A percentile compares a stretch with the other conserved stretches of the same genome.
Evolutionary conservation across 2,797 vertebrate genomes (phyloP).

Genomic region (Cryptoblepharus egeriae): DNA sequence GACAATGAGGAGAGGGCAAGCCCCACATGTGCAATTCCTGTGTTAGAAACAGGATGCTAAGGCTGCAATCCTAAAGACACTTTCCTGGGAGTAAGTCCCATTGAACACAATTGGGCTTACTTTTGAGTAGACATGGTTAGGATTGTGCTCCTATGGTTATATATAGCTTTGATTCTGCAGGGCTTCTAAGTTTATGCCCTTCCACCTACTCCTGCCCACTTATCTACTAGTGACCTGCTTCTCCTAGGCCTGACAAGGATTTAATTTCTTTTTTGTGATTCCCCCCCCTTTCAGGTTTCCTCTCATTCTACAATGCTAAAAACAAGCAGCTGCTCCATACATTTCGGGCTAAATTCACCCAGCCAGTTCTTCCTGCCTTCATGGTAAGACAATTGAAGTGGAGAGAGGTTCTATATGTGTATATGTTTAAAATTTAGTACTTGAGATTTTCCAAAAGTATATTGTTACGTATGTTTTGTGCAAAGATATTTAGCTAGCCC

Average conservation of each 20-base stretch:
- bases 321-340: conserved; percentile 91
- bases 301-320: conserved; percentile 92
- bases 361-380: conserved; percentile 92
- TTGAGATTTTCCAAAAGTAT: not conserved
- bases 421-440: no score
- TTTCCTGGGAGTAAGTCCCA: no score
- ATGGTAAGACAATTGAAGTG: conserved; percentile 78
- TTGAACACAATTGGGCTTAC: no score
- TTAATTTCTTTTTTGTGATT: not conserved
- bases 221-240: no score
- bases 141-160: no score
- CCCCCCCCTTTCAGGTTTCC: conserved; percentile 74
- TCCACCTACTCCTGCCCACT: no score
- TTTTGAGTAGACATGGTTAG: no score
- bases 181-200: not conserved
- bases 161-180: no score
- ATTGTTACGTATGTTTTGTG: not conserved
- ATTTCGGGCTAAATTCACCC: conserved; percentile 91
- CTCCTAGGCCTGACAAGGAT: not conserved
- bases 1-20: not conserved
- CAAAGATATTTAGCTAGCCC: no score
- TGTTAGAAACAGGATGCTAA: not conserved
- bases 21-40: not conserved
- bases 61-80: no score
- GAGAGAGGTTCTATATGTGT: no score